These are phyloP conservation scores for Coregonus clupeaformis DNA, from an alignment of 2,113 vertebrate species.

Conservation along the genomic window DNA sequence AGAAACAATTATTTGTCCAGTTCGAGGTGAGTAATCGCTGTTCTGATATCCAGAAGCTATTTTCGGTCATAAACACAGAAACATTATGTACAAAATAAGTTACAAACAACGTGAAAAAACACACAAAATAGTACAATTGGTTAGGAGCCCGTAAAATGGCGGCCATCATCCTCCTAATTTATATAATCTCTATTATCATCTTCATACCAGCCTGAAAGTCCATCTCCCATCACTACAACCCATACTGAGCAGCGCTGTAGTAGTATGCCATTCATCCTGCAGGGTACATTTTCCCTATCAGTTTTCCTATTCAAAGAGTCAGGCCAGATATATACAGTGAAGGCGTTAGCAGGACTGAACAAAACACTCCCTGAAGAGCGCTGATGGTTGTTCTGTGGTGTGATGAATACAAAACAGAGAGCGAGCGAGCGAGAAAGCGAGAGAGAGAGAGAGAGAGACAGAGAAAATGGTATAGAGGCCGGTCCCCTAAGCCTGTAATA, in stretches of 20 bases:
- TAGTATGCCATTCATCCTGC: slow-evolving; percentile 16
- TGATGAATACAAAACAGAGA: slow-evolving; percentile 66
- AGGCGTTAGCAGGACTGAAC: slow-evolving; percentile 46
- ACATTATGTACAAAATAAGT: too few species aligned
- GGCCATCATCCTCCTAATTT: too few species aligned
- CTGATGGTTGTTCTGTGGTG: slow-evolving; percentile 62
- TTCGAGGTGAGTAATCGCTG: too few species aligned
- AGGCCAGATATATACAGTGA: slow-evolving; percentile 37
- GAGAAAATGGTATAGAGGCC: slow-evolving; percentile 4
- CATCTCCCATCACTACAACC: slow-evolving; percentile 11
- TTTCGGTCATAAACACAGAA: too few species aligned
- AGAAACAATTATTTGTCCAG: too few species aligned
- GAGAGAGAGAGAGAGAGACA: slow-evolving; percentile 17
- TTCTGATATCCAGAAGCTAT: too few species aligned
- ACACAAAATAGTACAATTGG: too few species aligned
- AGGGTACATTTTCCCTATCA: slow-evolving; percentile 27
- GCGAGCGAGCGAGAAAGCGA: slow-evolving; percentile 11
- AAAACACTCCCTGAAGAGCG: slow-evolving; percentile 56
- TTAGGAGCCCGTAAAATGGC: too few species aligned
- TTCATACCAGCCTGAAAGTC: slow-evolving; percentile 2
- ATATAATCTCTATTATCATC: not conserved
- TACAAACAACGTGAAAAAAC: too few species aligned
- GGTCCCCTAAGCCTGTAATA: slow-evolving; percentile 50
- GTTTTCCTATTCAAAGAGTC: slow-evolving; percentile 53
- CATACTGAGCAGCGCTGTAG: not conserved